These are phyloP conservation scores for Rhodophaea formosa DNA, from an alignment of 2,888 invertebrate species.

Conservation along the genomic window DNA sequence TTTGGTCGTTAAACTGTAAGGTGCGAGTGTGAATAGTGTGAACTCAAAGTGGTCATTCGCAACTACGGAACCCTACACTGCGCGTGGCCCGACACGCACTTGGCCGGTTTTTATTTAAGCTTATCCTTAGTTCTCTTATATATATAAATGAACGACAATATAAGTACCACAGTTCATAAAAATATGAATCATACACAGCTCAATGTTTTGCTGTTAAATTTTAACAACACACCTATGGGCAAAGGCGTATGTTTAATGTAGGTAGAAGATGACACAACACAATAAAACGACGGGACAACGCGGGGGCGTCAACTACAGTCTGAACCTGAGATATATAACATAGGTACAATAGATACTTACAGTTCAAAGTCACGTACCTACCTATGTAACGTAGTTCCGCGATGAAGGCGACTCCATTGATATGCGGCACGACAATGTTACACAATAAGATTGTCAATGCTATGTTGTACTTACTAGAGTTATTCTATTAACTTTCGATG, in stretches of 20 bases:
- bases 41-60: too few relatives aligned
- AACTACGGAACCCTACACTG: too few relatives aligned
- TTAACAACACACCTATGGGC: background rate
- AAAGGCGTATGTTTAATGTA: conserved; percentile 24
- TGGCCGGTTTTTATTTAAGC: too few relatives aligned
- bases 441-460: conserved; percentile 25
- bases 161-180: too few relatives aligned
- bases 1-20: too few relatives aligned
- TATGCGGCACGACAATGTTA: conserved; percentile 32
- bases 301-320: conserved; percentile 22
- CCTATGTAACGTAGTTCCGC: conserved; percentile 42
- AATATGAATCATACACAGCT: background rate
- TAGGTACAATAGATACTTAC: conserved; percentile 34
- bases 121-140: too few relatives aligned
- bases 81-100: too few relatives aligned
- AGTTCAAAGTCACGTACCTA: conserved; percentile 47
- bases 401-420: conserved; percentile 39
- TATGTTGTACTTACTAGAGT: conserved; percentile 12
- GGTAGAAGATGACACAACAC: conserved; percentile 27
- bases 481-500: conserved; percentile 11
- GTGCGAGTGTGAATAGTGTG: too few relatives aligned
- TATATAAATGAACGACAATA: too few relatives aligned
- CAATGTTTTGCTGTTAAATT: background rate
- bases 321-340: conserved; percentile 22
- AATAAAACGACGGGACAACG: conserved; percentile 23